These are phyloP conservation scores for Euleptes europaea DNA, from an alignment of 2,113 vertebrate genomes.

Conservation along the genomic window DNA sequence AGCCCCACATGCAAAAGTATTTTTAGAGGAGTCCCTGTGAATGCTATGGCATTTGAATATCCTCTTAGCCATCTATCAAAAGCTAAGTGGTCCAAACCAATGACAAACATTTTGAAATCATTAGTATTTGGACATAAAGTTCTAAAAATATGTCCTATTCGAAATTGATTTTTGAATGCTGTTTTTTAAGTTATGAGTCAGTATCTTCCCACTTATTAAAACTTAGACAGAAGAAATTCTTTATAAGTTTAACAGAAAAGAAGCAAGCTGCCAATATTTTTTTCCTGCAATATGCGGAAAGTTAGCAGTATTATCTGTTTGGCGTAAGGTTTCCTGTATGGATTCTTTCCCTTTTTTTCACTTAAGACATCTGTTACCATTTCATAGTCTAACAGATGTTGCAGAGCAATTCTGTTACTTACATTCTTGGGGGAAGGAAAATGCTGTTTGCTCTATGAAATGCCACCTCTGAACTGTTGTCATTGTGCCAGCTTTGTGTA, in stretches of 20 bases:
- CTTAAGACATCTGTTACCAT: constrained; percentile 78
- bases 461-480: constrained; percentile 48
- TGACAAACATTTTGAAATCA: not conserved
- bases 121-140: constrained; percentile 16
- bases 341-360: constrained; percentile 49
- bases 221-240: constrained; percentile 51
- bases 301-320: constrained; percentile 70
- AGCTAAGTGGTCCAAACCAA: not conserved
- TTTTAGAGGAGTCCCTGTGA: not conserved
- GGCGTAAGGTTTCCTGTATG: constrained; percentile 71
- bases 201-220: constrained; percentile 50
- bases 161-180: constrained; percentile 42
- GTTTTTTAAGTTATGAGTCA: constrained; percentile 46
- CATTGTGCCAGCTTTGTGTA: constrained; percentile 55
- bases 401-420: constrained; percentile 61
- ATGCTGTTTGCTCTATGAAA: constrained; percentile 63
- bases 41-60: not conserved
- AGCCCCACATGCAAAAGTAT: not conserved
- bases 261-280: constrained; percentile 33
- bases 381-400: constrained; percentile 75
- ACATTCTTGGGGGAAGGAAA: constrained; percentile 62
- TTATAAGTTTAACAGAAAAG: constrained; percentile 60
- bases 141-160: constrained; percentile 32
- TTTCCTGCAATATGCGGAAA: constrained; percentile 62
- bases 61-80: not conserved